Evolutionary conservation across 2,888 invertebrate species (phyloP).

Genomic region (Neoaliturus tenellus): DNA sequence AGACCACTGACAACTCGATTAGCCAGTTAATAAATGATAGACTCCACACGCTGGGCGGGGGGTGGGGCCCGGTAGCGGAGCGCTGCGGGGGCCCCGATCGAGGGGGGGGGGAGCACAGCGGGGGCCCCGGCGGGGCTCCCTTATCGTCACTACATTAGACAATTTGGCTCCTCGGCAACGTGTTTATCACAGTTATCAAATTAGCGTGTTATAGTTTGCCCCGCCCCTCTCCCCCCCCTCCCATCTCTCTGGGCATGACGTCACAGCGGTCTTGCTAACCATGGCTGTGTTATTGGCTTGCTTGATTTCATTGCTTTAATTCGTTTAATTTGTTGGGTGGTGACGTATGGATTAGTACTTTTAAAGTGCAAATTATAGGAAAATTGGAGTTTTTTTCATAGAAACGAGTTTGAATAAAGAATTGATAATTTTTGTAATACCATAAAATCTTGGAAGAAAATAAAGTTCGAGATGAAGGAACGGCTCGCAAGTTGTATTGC

Average conservation of each 20-base stretch:
- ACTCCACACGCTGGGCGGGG: neutral
- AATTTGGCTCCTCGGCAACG: slow-evolving; percentile 9
- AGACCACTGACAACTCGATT: slow-evolving; percentile 28
- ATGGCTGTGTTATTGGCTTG: too few species aligned
- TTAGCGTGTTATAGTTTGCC: slow-evolving; percentile 38
- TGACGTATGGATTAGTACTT: too few species aligned
- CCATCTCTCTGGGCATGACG: neutral
- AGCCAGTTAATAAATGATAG: slow-evolving; percentile 32
- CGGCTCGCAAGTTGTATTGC: too few species aligned
- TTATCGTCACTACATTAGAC: slow-evolving; percentile 37
- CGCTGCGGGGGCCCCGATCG: neutral
- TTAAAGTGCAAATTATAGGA: too few species aligned
- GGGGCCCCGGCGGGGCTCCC: neutral
- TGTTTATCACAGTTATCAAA: slow-evolving; percentile 51
- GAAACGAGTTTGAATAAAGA: too few species aligned
- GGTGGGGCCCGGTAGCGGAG: neutral
- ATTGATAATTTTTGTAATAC: too few species aligned
- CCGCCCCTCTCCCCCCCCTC: slow-evolving; percentile 17
- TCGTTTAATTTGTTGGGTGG: too few species aligned
- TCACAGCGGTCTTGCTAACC: neutral
- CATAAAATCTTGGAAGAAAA: too few species aligned
- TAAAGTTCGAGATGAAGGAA: too few species aligned
- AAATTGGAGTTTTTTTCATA: too few species aligned
- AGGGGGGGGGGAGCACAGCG: neutral
- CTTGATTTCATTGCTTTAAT: too few species aligned